Percentiles rank a stretch among this genome's conserved stretches.
These are phyloP conservation scores for Eucidaris tribuloides DNA, from an alignment of 35 echinoderm and acorn worm species.

Conservation along the genomic window DNA sequence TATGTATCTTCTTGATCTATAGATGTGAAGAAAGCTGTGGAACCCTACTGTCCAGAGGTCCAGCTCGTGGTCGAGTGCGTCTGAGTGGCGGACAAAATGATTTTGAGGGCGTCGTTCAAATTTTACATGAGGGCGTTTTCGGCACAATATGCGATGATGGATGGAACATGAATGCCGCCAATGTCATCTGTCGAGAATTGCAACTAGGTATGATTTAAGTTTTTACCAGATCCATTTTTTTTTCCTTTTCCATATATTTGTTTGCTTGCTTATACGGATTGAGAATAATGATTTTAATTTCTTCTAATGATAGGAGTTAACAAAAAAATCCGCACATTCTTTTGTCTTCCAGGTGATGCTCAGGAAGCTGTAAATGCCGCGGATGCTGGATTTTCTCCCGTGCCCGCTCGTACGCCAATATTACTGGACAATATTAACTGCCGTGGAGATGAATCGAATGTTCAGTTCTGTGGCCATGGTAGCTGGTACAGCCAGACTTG, in stretches of 20 bases:
- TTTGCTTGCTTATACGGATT: too few relatives aligned
- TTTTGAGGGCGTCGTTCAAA: constrained; percentile 83
- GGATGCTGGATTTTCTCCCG: constrained; percentile 2
- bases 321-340: too few relatives aligned
- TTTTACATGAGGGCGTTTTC: constrained; percentile 67
- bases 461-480: constrained; percentile 68
- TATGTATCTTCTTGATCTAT: neutral
- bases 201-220: constrained; percentile 89
- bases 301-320: too few relatives aligned
- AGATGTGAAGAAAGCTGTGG: constrained; percentile 19
- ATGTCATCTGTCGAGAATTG: constrained; percentile 81
- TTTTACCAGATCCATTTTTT: too few relatives aligned
- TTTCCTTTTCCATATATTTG: too few relatives aligned
- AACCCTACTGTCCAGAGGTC: neutral
- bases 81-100: constrained; percentile 47
- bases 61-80: constrained; percentile 32
- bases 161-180: constrained; percentile 67
- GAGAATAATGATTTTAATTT: too few relatives aligned
- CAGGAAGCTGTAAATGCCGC: constrained; percentile 44
- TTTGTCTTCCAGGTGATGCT: constrained; percentile 10
- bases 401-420: constrained; percentile 34
- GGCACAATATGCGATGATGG: constrained; percentile 92
- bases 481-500: constrained; percentile 74
- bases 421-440: constrained; percentile 77
- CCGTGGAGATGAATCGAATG: constrained; percentile 56